Base-by-base conservation (phyloP, 2,113 vertebrate species). In the Meriones unguiculatus region DNA sequence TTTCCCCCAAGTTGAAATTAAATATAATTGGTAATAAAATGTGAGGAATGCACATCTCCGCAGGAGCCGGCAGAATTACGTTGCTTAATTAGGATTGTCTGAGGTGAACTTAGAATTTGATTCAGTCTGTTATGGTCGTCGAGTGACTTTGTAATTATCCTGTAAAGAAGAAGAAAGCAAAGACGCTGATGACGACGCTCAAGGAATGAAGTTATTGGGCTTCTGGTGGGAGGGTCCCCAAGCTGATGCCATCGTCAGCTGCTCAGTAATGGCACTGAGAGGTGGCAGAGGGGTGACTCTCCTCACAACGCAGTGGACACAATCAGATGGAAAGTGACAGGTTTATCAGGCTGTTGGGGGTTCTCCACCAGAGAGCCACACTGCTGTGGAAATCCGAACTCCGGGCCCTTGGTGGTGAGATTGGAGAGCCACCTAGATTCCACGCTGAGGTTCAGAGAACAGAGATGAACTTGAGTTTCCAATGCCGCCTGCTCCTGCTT, bases 11-110 rank as follows among this genome's bases (percentile, higher is more conserved):
- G 87, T 93, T 62, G 62, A 97, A 96, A 97, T 96, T 88, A 95
- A 97, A 96, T 92, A 95, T 95, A 96, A 96, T 93, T 90, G 89
- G 85, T 90, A 95, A 97, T 95, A 95, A 96, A 97, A 80, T 86
- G 76, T 59, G 86, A 72, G 50, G 91, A 77, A 91, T 88, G 90
- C 28, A 24, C 62, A 70, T 46, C 93, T 95, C 95, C 70, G 50
- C 86, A 76, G 96, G 95, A 97, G 76, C 35, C 18, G 10, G 59
- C 52, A 81, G 89, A 92, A 57, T 88, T 92, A 91, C 28, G 59
- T 93, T 89, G 84, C 95, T 97, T 90, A 86, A 95, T 96, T 93
- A 92, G 97, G 80, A 95, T 90, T 92, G 62, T 96, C 84, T 94
- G 85, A 96, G 75, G 86, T 97, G 92, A 95, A 96, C 92, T 97